A percentile compares a stretch with the other conserved stretches of the same genome.
These are phyloP conservation scores for Phorcus lineatus DNA, from an alignment of 2,888 invertebrate species.

Conservation along the genomic window DNA sequence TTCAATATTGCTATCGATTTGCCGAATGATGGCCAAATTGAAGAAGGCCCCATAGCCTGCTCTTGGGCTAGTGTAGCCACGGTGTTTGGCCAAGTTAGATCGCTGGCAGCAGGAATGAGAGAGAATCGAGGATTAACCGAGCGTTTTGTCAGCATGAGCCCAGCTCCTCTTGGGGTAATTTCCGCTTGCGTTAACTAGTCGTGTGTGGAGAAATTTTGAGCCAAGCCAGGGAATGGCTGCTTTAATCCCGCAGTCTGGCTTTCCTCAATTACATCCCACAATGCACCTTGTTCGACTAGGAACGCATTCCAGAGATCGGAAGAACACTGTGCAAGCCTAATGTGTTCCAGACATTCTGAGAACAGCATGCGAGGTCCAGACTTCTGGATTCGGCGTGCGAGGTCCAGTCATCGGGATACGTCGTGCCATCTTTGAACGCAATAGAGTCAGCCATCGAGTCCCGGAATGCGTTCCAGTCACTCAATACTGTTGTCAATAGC, in stretches of 20 bases:
- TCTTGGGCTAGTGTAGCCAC: background rate
- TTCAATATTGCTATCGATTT: conserved; percentile 16
- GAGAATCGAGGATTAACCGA: background rate
- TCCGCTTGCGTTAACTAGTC: background rate
- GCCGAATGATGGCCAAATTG: background rate
- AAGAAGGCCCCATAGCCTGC: background rate
- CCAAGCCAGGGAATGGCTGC: background rate
- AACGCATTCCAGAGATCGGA: too few relatives aligned
- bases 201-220: background rate
- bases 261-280: conserved; percentile 16
- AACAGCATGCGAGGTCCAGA: too few relatives aligned
- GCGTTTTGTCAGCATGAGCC: background rate
- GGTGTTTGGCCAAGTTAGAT: background rate
- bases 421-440: too few relatives aligned
- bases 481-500: too few relatives aligned
- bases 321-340: too few relatives aligned
- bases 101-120: background rate
- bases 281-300: background rate
- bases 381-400: too few relatives aligned
- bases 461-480: too few relatives aligned
- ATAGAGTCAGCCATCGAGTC: too few relatives aligned
- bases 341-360: too few relatives aligned
- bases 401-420: too few relatives aligned
- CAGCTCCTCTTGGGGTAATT: background rate
- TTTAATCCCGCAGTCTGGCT: background rate